Percentiles rank a stretch among this genome's conserved stretches.
Conservation (phyloP, 2,888 invertebrate genomes). For the Eledona agricola region DNA sequence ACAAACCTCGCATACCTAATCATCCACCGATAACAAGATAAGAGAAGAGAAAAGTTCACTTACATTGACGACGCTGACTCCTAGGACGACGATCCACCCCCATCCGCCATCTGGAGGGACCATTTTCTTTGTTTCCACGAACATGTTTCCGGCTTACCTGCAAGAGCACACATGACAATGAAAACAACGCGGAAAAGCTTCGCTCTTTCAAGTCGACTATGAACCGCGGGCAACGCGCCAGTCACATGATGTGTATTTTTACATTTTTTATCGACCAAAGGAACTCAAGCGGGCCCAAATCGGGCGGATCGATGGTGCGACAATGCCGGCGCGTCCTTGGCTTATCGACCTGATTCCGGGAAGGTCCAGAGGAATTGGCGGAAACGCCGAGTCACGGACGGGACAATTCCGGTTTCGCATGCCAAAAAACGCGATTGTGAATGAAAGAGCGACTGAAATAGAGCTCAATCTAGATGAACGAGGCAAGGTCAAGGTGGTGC, state of each 20-base stretch:
- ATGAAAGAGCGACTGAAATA: no score
- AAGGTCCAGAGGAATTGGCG: no score
- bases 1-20: no score
- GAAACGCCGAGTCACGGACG: no score
- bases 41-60: slow-evolving; percentile 61
- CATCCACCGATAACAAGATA: no score
- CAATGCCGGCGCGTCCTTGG: slow-evolving; percentile 10
- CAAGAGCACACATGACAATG: slow-evolving; percentile 33
- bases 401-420: no score
- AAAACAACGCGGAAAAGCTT: not conserved
- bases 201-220: slow-evolving; percentile 3
- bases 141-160: slow-evolving; percentile 55
- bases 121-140: slow-evolving; percentile 64
- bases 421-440: no score
- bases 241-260: no score
- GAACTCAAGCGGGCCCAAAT: slow-evolving; percentile 18
- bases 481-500: slow-evolving; percentile 3
- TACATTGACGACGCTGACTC: slow-evolving; percentile 85
- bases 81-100: slow-evolving; percentile 89
- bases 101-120: slow-evolving; percentile 88
- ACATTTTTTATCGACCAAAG: slow-evolving; percentile 9
- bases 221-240: not conserved
- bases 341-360: no score
- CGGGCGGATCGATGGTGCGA: not conserved
- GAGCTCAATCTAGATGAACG: no score